Percentiles rank a stretch among this genome's conserved stretches.
These are phyloP conservation scores for Gymnodraco acuticeps DNA, from an alignment of 2,797 vertebrate genomes.

Conservation along the genomic window DNA sequence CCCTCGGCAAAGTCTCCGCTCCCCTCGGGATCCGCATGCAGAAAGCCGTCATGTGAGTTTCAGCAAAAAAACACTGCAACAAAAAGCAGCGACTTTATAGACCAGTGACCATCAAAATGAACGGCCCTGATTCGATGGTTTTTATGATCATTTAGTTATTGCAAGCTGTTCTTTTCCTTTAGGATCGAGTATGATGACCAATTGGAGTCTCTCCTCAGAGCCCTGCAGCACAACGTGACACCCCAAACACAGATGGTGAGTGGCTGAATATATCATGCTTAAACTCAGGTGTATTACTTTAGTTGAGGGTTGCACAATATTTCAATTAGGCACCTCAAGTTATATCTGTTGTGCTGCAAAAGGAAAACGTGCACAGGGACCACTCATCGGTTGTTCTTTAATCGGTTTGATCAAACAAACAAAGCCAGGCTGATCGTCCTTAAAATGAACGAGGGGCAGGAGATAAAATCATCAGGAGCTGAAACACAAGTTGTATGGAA, in stretches of 20 bases:
- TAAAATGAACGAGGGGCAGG: no score
- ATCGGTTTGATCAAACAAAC: no score
- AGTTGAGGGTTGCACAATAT: no score
- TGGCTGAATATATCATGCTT: neutral
- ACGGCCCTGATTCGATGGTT: neutral
- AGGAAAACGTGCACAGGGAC: no score
- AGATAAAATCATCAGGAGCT: no score
- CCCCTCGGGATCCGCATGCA: slow-evolving; percentile 89
- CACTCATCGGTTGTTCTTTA: no score
- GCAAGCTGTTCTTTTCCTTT: neutral
- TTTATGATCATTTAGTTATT: neutral
- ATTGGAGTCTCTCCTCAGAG: slow-evolving; percentile 89
- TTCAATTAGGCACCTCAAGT: no score
- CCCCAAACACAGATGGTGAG: slow-evolving; percentile 89
- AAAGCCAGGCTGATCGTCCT: no score
- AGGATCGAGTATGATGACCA: slow-evolving; percentile 93
- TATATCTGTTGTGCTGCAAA: no score
- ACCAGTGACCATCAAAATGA: no score
- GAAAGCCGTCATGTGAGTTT: slow-evolving; percentile 87
- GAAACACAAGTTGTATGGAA: no score
- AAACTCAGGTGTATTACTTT: neutral
- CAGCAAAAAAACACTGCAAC: neutral
- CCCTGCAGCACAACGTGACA: slow-evolving; percentile 88
- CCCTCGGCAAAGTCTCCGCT: slow-evolving; percentile 86
- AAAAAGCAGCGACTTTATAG: no score